Base-by-base conservation (phyloP, 2,797 vertebrate genomes). In the Molossus alvarezi region DNA sequence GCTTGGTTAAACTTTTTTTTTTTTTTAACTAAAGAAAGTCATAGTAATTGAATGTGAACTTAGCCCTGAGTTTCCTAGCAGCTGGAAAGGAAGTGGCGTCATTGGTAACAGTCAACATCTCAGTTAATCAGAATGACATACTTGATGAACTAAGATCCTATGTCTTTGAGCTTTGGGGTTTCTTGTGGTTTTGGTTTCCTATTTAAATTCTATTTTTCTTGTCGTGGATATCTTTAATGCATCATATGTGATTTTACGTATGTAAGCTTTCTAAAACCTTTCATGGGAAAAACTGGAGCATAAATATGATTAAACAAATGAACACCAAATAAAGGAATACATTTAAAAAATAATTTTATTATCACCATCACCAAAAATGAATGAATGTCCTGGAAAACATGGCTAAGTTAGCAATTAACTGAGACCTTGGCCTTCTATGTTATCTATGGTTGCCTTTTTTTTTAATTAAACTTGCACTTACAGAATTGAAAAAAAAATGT, bases 321-420 rank as follows among this genome's bases (percentile, higher is more conserved):
- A 37, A 88, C 86, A 73, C 27, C 15, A 75, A 87, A 55, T 62
- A 60, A 86, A 80, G 37, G 45, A 84, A 29, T 48, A 71, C 23
- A 67, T 57, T 33, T 9, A 45, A 60, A 53, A 88, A 55, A 79
- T n/a, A 1, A 37, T 77, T 57, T 75, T 3, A 21, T 89, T 58
- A 33, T 51, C 21, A 41, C 6, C 10, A 37, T 89, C 67, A n/a
- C 37, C 21, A 20, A 41, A 89, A 85, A 57, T 29, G 41, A 88
- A 53, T 71, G 20, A 81, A 48, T 77, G 57, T 72, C 62, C 29
- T 92, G 69, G 41, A 86, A 82, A 92, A 90, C 20, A 82, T 67
- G 76, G n/a, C 62, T 62, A 14, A 90, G 10, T 86, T 64, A 81
- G 51, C 45, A 64, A 67, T 33, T 80, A 60, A 53, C 29, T 51